Evolutionary conservation across 2,888 invertebrate genomes (phyloP).

Genomic region (Clostera curtula): DNA sequence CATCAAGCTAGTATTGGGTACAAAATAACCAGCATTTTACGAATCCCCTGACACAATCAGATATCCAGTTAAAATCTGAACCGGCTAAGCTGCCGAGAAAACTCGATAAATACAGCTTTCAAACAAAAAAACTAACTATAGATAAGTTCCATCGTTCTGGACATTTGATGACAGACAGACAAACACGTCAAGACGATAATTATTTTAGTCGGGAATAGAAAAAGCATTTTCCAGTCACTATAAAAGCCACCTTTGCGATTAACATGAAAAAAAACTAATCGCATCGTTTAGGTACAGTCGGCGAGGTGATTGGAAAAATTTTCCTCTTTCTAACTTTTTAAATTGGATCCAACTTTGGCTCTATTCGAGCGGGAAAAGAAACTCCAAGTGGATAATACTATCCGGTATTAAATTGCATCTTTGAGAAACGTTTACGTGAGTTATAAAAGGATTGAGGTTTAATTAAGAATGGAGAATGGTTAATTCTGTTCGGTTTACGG

Average conservation of each 20-base stretch:
- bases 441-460: slow-evolving; percentile 32
- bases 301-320: slow-evolving; percentile 67
- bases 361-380: slow-evolving; percentile 47
- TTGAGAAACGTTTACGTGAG: slow-evolving; percentile 54
- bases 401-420: slow-evolving; percentile 65
- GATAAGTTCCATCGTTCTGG: no score
- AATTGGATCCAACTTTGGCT: slow-evolving; percentile 64
- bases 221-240: slow-evolving; percentile 1
- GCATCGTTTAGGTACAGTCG: slow-evolving; percentile 53
- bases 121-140: no score
- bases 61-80: no score
- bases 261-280: slow-evolving; percentile 46
- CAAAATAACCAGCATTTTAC: no score
- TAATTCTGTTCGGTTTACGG: no score
- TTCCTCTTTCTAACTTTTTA: slow-evolving; percentile 62
- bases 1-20: no score
- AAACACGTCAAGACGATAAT: no score
- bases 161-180: no score
- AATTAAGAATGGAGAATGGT: no score
- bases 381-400: slow-evolving; percentile 57
- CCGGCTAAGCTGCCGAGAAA: no score
- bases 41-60: no score
- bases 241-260: slow-evolving; percentile 11
- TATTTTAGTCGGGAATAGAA: background rate
- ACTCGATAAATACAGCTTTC: no score